A percentile compares a stretch with the other conserved stretches of the same genome.
These are phyloP conservation scores for Pseudococcus jackbeardsleyi DNA, from an alignment of 2,888 invertebrate species.

Conservation along the genomic window DNA sequence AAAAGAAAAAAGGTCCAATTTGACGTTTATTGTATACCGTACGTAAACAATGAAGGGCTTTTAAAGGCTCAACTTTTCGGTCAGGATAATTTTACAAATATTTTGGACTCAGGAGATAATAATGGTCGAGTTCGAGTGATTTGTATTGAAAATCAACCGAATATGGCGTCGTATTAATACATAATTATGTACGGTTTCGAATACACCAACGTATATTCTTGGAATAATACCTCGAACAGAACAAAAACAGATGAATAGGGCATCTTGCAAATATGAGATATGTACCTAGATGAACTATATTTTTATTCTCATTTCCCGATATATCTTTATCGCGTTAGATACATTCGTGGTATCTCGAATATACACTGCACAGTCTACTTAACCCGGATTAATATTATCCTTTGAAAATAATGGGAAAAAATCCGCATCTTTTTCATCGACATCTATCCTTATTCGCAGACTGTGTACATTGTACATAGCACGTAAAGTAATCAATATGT, in stretches of 20 bases:
- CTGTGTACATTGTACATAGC: background rate
- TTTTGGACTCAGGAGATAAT: background rate
- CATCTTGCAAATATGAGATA: too few relatives aligned
- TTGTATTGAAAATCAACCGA: too few relatives aligned
- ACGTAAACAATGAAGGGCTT: background rate
- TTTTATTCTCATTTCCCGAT: background rate
- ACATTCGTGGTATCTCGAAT: too few relatives aligned
- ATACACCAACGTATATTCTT: too few relatives aligned
- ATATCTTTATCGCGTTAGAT: background rate
- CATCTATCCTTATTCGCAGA: background rate
- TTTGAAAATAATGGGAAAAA: background rate
- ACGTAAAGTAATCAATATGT: background rate
- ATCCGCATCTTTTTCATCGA: background rate
- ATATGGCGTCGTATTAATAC: too few relatives aligned
- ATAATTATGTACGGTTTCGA: too few relatives aligned
- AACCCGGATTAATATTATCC: background rate
- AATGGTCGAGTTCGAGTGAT: background rate
- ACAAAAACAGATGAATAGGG: too few relatives aligned
- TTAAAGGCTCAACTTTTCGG: background rate
- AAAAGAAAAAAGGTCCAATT: background rate
- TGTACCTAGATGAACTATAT: too few relatives aligned
- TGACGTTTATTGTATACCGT: background rate
- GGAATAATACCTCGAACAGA: too few relatives aligned
- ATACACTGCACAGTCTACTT: background rate
- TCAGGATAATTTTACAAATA: background rate